Conservation (phyloP, 2,797 vertebrate species). For the Poliocrania exsul region DNA sequence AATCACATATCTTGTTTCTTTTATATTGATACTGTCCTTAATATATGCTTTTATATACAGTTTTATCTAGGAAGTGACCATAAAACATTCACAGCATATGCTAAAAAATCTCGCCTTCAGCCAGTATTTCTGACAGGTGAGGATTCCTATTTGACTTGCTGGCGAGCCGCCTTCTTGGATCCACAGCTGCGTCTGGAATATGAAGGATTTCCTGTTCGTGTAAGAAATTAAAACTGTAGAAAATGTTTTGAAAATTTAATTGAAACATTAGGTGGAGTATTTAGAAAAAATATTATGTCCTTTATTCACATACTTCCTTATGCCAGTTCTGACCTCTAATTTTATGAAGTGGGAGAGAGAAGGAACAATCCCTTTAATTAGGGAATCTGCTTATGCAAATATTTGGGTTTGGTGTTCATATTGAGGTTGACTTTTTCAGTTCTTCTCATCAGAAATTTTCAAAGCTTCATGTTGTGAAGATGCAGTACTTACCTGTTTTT, state of each 20-base stretch:
- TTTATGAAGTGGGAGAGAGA: background rate
- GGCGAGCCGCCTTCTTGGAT: constrained; percentile 84
- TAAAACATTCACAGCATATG: constrained; percentile 80
- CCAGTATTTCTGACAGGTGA: constrained; percentile 82
- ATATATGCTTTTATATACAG: constrained; percentile 70
- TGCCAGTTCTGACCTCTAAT: background rate
- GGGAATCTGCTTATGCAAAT: background rate
- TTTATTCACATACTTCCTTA: background rate
- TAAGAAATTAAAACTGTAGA: constrained; percentile 68
- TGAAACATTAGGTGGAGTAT: background rate
- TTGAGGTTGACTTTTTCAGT: background rate
- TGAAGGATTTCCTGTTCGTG: constrained; percentile 86
- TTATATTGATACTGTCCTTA: background rate
- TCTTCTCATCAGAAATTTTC: background rate
- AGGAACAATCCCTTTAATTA: background rate
- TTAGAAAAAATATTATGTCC: background rate
- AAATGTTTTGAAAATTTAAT: background rate
- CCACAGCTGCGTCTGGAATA: constrained; percentile 89
- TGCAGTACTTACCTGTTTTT: background rate
- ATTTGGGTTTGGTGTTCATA: background rate
- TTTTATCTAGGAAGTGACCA: constrained; percentile 89
- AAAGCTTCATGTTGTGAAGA: background rate
- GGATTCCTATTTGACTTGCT: constrained; percentile 80
- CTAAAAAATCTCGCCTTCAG: constrained; percentile 86
- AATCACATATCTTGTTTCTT: background rate